Conservation (phyloP, 2,113 vertebrate species). For the Leucoraja erinaceus region DNA sequence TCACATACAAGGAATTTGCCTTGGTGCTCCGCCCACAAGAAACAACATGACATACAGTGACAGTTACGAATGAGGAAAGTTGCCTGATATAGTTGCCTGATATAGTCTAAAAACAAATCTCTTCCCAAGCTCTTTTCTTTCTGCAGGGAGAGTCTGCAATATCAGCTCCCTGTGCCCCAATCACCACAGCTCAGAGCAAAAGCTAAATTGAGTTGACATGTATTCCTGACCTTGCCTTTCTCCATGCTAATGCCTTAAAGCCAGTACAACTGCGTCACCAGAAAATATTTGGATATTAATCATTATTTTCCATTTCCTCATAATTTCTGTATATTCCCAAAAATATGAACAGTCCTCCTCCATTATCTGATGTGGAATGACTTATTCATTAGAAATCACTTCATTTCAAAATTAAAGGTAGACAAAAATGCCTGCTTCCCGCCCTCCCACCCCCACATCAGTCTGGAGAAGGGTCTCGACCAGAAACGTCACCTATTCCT, state of each 20-base stretch:
- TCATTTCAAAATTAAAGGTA: too few species aligned
- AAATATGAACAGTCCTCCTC: background rate
- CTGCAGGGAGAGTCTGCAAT: background rate
- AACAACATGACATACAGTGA: too few species aligned
- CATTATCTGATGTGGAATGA: background rate
- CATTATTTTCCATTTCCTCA: background rate
- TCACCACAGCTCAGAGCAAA: conserved; percentile 16
- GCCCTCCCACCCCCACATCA: too few species aligned
- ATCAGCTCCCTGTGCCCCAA: background rate
- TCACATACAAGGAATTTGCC: too few species aligned
- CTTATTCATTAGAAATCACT: too few species aligned
- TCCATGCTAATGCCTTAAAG: background rate
- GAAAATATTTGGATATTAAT: background rate
- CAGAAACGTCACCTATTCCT: too few species aligned
- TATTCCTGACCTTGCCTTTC: background rate
- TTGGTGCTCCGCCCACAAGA: too few species aligned
- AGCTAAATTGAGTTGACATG: conserved; percentile 1
- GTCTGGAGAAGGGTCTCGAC: too few species aligned
- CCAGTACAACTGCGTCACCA: background rate
- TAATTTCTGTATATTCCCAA: background rate
- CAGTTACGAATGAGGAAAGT: too few species aligned
- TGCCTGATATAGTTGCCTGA: too few species aligned
- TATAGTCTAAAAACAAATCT: background rate
- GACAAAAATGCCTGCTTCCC: too few species aligned
- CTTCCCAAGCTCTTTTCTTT: background rate